Base-by-base conservation (phyloP, 1,140 invertebrate genomes). In the Neotoxoptera formosana region DNA sequence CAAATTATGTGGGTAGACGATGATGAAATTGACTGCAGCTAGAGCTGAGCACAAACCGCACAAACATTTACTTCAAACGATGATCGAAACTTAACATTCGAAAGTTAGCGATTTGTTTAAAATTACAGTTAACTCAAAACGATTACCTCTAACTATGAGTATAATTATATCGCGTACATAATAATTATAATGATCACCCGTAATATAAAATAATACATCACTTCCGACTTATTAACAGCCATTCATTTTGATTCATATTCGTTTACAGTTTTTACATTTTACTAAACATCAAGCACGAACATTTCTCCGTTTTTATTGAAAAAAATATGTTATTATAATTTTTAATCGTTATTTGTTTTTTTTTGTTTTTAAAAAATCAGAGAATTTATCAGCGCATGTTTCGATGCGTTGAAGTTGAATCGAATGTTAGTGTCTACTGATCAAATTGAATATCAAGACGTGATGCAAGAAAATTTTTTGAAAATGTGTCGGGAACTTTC, bases 401-500 rank as follows among this genome's bases (percentile, higher is more conserved):
- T 98, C 94, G 97, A 97, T 47, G 98, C 98, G 0, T 95, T 99
- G 51, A 97, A 98, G 95, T 96, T 99, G 90, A 99, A 99, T 95
- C 97, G 97, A 36, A 97, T 97, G 94, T 95, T 99, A 88, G 98
- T 99, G 94, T 96, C 96, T 67, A 96, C 96, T 11, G 98, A 99
- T 95, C 98, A 99, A 95, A 96, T 97, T 47, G 97, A 98, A 94
- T 99, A 99, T 95, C 98, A 99, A 95, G 97, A 98, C 94, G 97
- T 97, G 1, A 95, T 99, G 17, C 97, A 97, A 94, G 96, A 97
- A 56, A 99, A 98, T 95, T 99, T 98, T 95, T 97, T 97, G 94
- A 98, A 98, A 94, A 96, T 99, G 41, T 97, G 97, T 93, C 96
- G 97, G 93, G 97, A 97, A 81, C 96, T 99, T n/a, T 97, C 97